Conservation (phyloP, 2,113 vertebrate species). For the Chascanopsetta lugubris region DNA sequence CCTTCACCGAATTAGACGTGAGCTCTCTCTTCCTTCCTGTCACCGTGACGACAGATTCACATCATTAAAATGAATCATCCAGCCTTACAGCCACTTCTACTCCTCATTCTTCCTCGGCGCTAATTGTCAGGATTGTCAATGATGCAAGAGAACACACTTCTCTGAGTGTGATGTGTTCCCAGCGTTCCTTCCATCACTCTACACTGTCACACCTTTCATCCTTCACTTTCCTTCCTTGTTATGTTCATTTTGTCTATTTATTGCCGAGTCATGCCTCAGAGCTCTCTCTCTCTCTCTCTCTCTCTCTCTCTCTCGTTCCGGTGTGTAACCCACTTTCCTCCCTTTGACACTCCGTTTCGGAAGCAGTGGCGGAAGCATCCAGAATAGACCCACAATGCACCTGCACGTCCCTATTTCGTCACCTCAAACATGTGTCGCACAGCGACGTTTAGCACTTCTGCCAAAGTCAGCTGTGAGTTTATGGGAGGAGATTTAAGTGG, state of each 20-base stretch:
- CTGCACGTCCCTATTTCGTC: slow-evolving; percentile 32
- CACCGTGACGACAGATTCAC: no score
- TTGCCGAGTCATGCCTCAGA: slow-evolving; percentile 48
- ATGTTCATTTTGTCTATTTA: slow-evolving; percentile 17
- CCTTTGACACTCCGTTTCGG: slow-evolving; percentile 37
- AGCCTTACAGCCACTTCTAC: no score
- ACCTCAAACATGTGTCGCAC: slow-evolving; percentile 23
- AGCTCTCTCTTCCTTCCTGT: no score
- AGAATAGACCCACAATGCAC: slow-evolving; percentile 42
- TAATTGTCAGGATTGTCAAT: no score
- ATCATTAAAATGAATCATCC: no score
- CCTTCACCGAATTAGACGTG: no score
- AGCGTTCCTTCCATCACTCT: no score
- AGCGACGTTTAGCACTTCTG: slow-evolving; percentile 1
- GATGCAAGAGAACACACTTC: no score
- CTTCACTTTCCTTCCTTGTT: slow-evolving; percentile 26
- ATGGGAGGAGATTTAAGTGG: slow-evolving; percentile 6
- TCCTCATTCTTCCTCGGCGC: no score
- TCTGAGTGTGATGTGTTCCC: no score
- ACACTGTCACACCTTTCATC: slow-evolving; percentile 13
- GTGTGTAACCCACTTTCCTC: slow-evolving; percentile 58
- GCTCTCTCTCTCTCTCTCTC: no score
- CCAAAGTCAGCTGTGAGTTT: slow-evolving; percentile 37
- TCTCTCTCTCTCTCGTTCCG: no score
- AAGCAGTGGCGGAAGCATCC: slow-evolving; percentile 42